A percentile compares a stretch with the other conserved stretches of the same genome.
Evolutionary conservation across 2,888 invertebrate species (phyloP).

Genomic region (Scotopteryx bipunctaria): DNA sequence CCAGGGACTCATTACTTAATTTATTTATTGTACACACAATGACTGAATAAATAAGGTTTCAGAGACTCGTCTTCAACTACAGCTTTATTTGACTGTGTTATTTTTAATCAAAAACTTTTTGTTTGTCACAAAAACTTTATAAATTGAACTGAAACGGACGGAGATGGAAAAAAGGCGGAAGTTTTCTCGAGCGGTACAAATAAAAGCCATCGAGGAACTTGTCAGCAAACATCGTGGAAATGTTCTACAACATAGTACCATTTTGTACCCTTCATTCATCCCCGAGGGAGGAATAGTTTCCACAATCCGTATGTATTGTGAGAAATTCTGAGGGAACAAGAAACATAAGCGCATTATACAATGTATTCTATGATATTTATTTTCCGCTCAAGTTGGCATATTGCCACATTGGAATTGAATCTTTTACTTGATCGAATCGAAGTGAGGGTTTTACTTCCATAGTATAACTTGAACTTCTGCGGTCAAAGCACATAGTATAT

Average conservation of each 20-base stretch:
- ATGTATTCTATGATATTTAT: not conserved
- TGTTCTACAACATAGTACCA: constrained; percentile 18
- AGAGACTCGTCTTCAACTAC: not conserved
- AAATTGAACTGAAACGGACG: not conserved
- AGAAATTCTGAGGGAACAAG: constrained; percentile 8
- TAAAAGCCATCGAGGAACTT: constrained; percentile 24
- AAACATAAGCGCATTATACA: constrained; percentile 3
- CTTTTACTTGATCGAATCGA: too few species aligned
- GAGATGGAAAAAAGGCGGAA: not conserved
- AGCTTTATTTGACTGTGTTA: not conserved
- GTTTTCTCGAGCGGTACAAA: constrained; percentile 12
- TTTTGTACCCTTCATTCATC: constrained; percentile 24
- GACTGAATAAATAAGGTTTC: not conserved
- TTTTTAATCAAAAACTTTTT: not conserved
- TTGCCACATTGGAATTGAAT: too few species aligned
- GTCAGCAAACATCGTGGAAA: constrained; percentile 26
- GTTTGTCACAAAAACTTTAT: not conserved
- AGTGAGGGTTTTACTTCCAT: too few species aligned
- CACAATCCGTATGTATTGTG: constrained; percentile 8
- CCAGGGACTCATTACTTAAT: not conserved
- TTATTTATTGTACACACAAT: not conserved
- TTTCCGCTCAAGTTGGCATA: not conserved
- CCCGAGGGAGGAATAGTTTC: constrained; percentile 23
- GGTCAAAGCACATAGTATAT: too few species aligned
- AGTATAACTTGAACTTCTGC: too few species aligned